Evolutionary conservation across 2,888 invertebrate species (phyloP), one percentile per base, ranked within the genome.

Genomic region (Chalcosyrphus nemorum): DNA sequence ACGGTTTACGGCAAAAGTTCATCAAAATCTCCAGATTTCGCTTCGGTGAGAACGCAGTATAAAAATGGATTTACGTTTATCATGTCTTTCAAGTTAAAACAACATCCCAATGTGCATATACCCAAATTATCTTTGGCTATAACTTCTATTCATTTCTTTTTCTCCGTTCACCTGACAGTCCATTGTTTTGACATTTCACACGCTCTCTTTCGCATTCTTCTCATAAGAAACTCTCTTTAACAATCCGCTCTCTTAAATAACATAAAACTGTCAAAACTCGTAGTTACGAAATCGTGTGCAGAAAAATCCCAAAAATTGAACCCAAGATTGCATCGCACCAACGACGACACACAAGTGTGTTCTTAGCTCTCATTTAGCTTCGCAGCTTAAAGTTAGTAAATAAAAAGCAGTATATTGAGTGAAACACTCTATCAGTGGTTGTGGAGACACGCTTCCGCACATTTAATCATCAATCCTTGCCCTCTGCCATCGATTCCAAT

Each of bases 241-340:
- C 7, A 24, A 2, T 0, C 2, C 17, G 19, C 50, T 59, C 80
- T 80, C 82, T 82, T 82, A 77, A 82, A 82, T 43, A 78, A 50
- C 82, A 82, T 57, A 54, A 61, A 68, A 38, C 82, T 82, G 82
- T 82, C 82, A 82, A 66, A 76, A 6, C 54, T 54, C 61, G 52
- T 35, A 82, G 82, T 82, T 82, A 82, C 77, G 82, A 82, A 82
- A 82, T 82, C 66, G 71, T 63, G 41, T 63, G 41, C 54, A 63
- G 61, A 78, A 82, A 76, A 72, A 63, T 47, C 52, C 70, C 43
- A 65, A 56, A 71, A 81, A 70, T 63, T 75, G 32, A 56, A 38
- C 43, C 54, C 41, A 13, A 72, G 56, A 72, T 78, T 65, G 66
- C 32, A 61, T 59, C 78, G 78, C 19, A n/a, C n/a, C n/a, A n/a